A percentile compares a stretch with the other conserved stretches of the same genome.
Evolutionary conservation across 2,888 invertebrate species (phyloP).

Genomic region (Phortica magna): DNA sequence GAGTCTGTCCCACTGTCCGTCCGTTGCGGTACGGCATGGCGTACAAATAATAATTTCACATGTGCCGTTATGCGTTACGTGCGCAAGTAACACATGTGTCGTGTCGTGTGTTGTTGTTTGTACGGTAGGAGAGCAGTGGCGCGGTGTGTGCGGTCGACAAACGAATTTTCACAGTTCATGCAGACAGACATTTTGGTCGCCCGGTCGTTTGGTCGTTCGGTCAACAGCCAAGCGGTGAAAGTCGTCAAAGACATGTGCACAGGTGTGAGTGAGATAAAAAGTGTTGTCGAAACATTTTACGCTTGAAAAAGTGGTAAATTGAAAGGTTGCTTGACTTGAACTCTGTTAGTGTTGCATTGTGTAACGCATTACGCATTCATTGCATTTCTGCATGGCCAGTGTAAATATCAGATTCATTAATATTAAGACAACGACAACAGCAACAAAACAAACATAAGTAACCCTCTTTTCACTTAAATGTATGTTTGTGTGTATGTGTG

Average conservation of each 20-base stretch:
- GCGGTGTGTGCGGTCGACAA: neutral
- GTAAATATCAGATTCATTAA: constrained; percentile 60
- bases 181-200: no score
- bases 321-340: no score
- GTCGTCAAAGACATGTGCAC: no score
- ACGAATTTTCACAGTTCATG: no score
- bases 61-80: neutral
- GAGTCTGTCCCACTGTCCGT: no score
- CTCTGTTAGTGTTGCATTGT: constrained; percentile 16
- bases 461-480: constrained; percentile 69
- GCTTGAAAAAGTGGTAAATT: no score
- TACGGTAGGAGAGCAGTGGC: neutral
- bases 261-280: constrained; percentile 1
- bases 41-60: neutral
- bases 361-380: constrained; percentile 13
- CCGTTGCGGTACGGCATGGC: no score
- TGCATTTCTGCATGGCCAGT: constrained; percentile 13
- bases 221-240: no score
- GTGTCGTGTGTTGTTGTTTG: no score
- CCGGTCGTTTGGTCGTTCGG: no score
- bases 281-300: neutral
- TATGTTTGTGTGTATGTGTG: constrained; percentile 51
- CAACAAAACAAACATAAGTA: constrained; percentile 11
- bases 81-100: no score
- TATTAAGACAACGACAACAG: constrained; percentile 54